A percentile compares a stretch with the other conserved stretches of the same genome.
These are phyloP conservation scores for Matsumyia berberina DNA, from an alignment of 2,888 invertebrate genomes.

Conservation along the genomic window DNA sequence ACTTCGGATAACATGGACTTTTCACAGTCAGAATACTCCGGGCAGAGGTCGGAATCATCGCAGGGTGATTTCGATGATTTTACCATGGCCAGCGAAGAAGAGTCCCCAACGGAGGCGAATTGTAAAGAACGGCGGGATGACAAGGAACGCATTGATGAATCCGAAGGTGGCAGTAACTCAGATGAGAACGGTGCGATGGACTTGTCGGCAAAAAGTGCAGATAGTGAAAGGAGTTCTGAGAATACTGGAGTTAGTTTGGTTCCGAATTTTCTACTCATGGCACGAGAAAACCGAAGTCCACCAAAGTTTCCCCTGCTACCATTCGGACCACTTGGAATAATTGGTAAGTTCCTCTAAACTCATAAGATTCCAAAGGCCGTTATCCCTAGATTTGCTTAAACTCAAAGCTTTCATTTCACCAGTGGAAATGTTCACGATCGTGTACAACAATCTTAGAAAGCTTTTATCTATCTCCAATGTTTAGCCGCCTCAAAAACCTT, in stretches of 20 bases:
- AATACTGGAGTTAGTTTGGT: constrained; percentile 79
- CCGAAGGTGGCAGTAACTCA: constrained; percentile 58
- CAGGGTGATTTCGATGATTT: constrained; percentile 83
- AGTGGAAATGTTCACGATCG: too few species aligned
- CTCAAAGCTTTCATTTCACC: too few species aligned
- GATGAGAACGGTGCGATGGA: constrained; percentile 85
- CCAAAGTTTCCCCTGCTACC: constrained; percentile 89
- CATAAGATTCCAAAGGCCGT: too few species aligned
- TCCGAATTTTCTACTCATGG: constrained; percentile 82
- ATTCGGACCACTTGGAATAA: constrained; percentile 94
- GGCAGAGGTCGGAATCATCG: constrained; percentile 83
- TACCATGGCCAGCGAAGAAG: constrained; percentile 82
- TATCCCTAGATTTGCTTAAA: too few species aligned
- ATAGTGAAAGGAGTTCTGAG: constrained; percentile 77
- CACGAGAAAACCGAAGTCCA: constrained; percentile 82
- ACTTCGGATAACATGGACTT: constrained; percentile 86
- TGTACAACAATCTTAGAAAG: too few species aligned
- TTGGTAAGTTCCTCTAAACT: constrained; percentile 85
- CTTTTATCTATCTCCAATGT: too few species aligned
- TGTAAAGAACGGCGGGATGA: constrained; percentile 79
- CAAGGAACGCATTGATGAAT: constrained; percentile 73
- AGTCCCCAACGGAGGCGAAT: constrained; percentile 80
- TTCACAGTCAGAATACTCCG: constrained; percentile 85
- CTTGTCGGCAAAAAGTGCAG: constrained; percentile 84
- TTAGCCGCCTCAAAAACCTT: too few species aligned